Evolutionary conservation across 2,797 vertebrate species (phyloP).

Genomic region (Phrynocephalus guinanensis): DNA sequence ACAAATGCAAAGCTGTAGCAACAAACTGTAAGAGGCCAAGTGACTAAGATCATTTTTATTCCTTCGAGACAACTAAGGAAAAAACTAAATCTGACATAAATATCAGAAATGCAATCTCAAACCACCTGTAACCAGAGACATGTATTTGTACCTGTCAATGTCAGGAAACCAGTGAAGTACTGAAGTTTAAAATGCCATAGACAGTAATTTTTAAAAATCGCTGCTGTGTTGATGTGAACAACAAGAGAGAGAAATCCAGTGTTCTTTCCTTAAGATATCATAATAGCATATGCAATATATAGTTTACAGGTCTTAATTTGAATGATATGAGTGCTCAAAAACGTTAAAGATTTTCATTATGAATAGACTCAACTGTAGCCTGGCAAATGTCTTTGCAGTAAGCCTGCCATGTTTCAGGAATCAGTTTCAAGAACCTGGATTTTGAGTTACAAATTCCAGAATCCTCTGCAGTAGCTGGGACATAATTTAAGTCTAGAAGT

Average conservation of each 20-base stretch:
- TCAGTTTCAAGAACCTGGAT: too few relatives aligned
- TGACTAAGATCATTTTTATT: slow-evolving; percentile 22
- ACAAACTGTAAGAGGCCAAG: not conserved
- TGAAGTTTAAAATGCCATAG: not conserved
- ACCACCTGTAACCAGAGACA: not conserved
- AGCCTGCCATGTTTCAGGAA: too few relatives aligned
- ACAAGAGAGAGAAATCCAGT: not conserved
- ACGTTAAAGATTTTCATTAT: too few relatives aligned
- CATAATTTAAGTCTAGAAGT: too few relatives aligned
- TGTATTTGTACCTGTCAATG: not conserved
- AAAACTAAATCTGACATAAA: slow-evolving; percentile 4
- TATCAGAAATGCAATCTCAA: not conserved
- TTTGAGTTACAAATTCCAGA: too few relatives aligned
- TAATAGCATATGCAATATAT: too few relatives aligned
- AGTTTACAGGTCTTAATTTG: too few relatives aligned
- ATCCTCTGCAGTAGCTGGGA: too few relatives aligned
- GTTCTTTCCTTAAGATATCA: not conserved
- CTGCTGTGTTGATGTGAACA: not conserved
- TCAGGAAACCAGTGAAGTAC: not conserved
- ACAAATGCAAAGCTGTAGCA: not conserved
- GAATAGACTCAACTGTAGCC: too few relatives aligned
- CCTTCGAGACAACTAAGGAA: not conserved
- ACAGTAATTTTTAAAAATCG: not conserved
- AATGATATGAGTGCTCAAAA: too few relatives aligned
- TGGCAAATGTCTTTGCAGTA: too few relatives aligned